Conservation (phyloP, 2,888 invertebrate genomes). For the Gari tellinella region DNA sequence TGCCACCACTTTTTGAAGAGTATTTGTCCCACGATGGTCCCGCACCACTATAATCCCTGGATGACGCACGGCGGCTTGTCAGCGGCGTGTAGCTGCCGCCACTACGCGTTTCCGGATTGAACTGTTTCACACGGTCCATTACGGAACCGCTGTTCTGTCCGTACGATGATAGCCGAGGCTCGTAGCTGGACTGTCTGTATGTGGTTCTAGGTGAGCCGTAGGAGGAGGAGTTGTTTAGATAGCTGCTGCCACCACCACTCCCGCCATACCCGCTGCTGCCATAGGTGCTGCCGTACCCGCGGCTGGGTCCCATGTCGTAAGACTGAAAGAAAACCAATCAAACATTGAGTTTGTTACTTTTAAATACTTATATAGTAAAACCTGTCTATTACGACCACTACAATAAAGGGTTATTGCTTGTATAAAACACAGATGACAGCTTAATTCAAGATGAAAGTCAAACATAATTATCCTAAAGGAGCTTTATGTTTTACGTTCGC, state of each 20-base stretch:
- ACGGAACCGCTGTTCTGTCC: constrained; percentile 59
- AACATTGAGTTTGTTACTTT: too few species aligned
- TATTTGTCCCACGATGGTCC: constrained; percentile 64
- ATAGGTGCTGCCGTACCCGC: constrained; percentile 67
- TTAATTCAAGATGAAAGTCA: too few species aligned
- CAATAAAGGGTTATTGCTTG: neutral
- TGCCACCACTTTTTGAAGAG: constrained; percentile 63
- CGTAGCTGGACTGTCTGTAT: constrained; percentile 61
- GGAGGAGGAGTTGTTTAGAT: constrained; percentile 66
- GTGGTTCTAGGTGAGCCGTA: constrained; percentile 42
- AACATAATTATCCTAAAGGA: too few species aligned
- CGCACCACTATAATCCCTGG: constrained; percentile 55
- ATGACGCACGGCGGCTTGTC: constrained; percentile 55
- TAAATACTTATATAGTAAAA: too few species aligned
- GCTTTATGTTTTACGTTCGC: too few species aligned
- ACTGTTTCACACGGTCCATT: constrained; percentile 72
- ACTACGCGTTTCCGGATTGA: constrained; percentile 43
- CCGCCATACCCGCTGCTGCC: constrained; percentile 60
- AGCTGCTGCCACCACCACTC: constrained; percentile 59
- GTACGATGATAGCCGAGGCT: constrained; percentile 36
- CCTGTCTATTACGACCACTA: neutral
- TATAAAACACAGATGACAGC: too few species aligned
- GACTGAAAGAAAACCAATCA: constrained; percentile 62
- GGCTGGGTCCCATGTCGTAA: constrained; percentile 79
- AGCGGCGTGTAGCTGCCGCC: constrained; percentile 68